Percentiles rank a stretch among this genome's conserved stretches.
phyloP scores from a whole-genome alignment of 1,140 invertebrate species.

The Gerris buenoi region DNA sequence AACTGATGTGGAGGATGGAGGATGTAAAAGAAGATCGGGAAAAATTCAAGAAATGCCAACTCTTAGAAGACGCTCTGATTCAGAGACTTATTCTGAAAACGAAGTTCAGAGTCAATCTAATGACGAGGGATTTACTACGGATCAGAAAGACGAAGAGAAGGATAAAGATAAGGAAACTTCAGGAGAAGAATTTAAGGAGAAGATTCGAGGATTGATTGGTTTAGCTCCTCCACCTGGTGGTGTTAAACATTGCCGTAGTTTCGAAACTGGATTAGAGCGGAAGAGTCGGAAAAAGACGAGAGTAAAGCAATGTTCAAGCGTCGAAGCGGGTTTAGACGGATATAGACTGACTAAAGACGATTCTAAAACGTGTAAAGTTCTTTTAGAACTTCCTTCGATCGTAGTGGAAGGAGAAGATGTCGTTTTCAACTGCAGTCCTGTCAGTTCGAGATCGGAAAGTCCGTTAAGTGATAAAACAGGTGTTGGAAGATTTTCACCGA shows the following conservation, averaged over 20 bases:
- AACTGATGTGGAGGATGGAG: slow-evolving; percentile 48
- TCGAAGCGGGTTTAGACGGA: slow-evolving; percentile 19
- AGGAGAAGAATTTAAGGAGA: slow-evolving; percentile 29
- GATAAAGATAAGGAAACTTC: slow-evolving; percentile 48
- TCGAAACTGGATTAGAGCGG: slow-evolving; percentile 17
- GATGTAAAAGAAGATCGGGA: slow-evolving; percentile 32
- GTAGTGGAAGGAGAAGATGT: slow-evolving; percentile 37
- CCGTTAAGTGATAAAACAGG: slow-evolving; percentile 52
- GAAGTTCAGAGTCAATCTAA: slow-evolving; percentile 49
- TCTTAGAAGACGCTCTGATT: slow-evolving; percentile 35
- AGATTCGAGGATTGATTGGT: slow-evolving; percentile 24
- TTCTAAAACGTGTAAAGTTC: slow-evolving; percentile 29
- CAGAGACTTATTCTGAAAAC: slow-evolving; percentile 45
- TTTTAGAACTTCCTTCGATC: slow-evolving; percentile 42
- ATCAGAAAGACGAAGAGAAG: slow-evolving; percentile 41
- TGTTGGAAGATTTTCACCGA: slow-evolving; percentile 44
- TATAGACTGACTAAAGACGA: slow-evolving; percentile 29
- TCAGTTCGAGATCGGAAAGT: slow-evolving; percentile 59
- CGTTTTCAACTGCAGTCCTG: slow-evolving; percentile 35
- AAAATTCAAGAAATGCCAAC: slow-evolving; percentile 23
- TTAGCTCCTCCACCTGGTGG: slow-evolving; percentile 6
- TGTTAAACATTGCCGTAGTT: slow-evolving; percentile 18
- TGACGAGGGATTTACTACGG: slow-evolving; percentile 27
- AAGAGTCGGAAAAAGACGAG: slow-evolving; percentile 8
- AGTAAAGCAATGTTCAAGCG: slow-evolving; percentile 19